phyloP scores from a whole-genome alignment of 2,888 invertebrate genomes.

The Pheosia tremula region DNA sequence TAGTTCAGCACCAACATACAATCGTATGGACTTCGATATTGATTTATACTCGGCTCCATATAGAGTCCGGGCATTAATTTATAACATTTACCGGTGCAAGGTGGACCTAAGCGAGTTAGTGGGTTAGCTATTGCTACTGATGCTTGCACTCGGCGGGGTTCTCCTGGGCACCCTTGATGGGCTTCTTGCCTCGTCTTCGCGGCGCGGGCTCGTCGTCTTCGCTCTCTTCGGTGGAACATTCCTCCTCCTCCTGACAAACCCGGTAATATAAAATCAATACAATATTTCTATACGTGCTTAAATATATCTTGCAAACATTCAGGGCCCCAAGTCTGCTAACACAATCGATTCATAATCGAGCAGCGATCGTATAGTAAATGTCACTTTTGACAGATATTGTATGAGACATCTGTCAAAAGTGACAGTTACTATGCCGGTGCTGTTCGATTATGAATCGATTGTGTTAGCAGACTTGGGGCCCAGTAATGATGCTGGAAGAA shows the following conservation, averaged over 20 bases:
- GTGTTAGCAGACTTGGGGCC: no score
- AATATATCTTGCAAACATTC: conserved; percentile 10
- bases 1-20: conserved; percentile 8
- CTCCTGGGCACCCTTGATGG: conserved; percentile 49
- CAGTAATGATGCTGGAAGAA: no score
- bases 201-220: conserved; percentile 81
- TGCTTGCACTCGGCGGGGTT: conserved; percentile 89
- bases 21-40: conserved; percentile 17
- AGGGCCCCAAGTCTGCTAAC: no score
- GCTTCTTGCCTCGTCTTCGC: conserved; percentile 70
- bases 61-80: not conserved
- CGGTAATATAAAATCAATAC: conserved; percentile 25
- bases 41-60: not conserved
- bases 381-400: no score
- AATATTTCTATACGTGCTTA: not conserved
- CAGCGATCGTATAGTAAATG: no score
- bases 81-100: conserved; percentile 14
- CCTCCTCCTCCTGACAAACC: conserved; percentile 74
- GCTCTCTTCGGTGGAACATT: conserved; percentile 85
- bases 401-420: no score
- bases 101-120: conserved; percentile 8
- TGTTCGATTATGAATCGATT: no score
- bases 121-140: conserved; percentile 78
- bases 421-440: no score
- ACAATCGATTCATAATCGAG: no score